Evolutionary conservation across 2,888 invertebrate genomes (phyloP).

Genomic region (Agrochola circellaris): DNA sequence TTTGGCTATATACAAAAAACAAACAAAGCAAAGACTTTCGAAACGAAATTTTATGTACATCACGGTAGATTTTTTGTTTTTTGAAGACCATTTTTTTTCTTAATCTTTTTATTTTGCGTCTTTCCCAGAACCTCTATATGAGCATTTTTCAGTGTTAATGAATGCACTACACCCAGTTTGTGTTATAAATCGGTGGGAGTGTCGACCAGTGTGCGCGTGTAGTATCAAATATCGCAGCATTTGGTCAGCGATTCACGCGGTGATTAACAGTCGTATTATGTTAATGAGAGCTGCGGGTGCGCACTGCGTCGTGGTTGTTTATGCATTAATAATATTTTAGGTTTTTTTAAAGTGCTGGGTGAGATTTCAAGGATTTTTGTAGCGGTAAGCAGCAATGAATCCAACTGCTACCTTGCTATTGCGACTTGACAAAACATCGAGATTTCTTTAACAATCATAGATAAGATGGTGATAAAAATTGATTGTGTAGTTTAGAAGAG

Average conservation of each 20-base stretch:
- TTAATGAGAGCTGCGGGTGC: conserved; percentile 1
- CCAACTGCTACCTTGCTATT: too few relatives aligned
- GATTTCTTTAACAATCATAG: background rate
- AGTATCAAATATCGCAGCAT: conserved; percentile 13
- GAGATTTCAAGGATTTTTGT: too few relatives aligned
- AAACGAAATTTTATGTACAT: too few relatives aligned
- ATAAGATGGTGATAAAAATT: too few relatives aligned
- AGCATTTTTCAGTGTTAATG: background rate
- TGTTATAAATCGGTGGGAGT: background rate
- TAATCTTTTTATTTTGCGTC: background rate
- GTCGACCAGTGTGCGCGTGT: background rate
- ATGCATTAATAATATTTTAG: background rate
- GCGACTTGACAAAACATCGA: background rate
- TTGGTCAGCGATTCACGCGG: conserved; percentile 15
- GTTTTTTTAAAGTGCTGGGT: background rate
- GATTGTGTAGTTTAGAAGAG: background rate
- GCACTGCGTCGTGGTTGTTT: background rate
- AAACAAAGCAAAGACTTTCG: background rate
- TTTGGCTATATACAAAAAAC: too few relatives aligned
- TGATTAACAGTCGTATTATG: conserved; percentile 3
- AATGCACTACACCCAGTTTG: background rate
- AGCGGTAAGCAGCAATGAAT: too few relatives aligned
- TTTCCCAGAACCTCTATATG: background rate
- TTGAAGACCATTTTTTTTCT: too few relatives aligned
- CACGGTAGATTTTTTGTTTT: too few relatives aligned